These are phyloP conservation scores for Lucinisca nassula DNA, from an alignment of 2,888 invertebrate genomes.

Conservation along the genomic window DNA sequence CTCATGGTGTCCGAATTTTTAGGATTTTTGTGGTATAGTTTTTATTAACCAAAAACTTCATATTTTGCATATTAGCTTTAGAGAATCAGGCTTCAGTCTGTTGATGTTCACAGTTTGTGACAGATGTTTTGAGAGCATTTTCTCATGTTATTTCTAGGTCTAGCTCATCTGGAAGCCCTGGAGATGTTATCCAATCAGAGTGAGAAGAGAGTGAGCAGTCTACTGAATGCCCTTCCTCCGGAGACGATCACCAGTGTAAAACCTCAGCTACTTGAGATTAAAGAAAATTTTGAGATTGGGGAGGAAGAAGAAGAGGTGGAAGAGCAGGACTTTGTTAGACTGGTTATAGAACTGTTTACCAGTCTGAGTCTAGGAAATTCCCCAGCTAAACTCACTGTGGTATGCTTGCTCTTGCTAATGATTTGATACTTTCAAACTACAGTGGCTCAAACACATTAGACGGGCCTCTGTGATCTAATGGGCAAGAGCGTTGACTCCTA, in stretches of 20 bases:
- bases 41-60: no score
- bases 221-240: conserved; percentile 76
- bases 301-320: conserved; percentile 74
- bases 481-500: no score
- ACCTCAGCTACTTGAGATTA: conserved; percentile 93
- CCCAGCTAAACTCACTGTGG: conserved; percentile 90
- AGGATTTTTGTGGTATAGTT: no score
- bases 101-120: no score
- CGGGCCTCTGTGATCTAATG: no score
- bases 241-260: conserved; percentile 90
- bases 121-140: no score
- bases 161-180: conserved; percentile 96
- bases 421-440: no score
- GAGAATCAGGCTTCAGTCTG: no score
- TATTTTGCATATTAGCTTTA: no score
- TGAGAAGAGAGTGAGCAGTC: conserved; percentile 83
- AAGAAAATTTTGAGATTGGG: conserved; percentile 89
- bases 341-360: conserved; percentile 81
- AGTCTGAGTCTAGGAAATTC: conserved; percentile 82
- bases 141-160: conserved; percentile 79
- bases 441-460: no score
- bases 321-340: conserved; percentile 85
- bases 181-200: conserved; percentile 96
- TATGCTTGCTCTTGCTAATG: no score
- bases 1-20: no score